Evolutionary conservation across 2,113 vertebrate species (phyloP).

Genomic region (Castor canadensis): DNA sequence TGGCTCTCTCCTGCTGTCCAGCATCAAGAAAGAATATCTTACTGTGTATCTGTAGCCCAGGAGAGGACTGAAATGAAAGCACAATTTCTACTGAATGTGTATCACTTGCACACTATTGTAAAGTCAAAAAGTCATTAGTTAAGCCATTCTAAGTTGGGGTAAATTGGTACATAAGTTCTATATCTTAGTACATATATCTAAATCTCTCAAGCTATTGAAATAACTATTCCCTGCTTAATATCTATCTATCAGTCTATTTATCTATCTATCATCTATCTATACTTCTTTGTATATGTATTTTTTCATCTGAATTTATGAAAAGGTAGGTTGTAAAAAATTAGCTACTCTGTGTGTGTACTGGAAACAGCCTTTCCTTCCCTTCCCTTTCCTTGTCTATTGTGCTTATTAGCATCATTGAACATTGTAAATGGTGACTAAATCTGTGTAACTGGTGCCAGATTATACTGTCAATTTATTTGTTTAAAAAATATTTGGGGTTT

Average conservation of each 20-base stretch:
- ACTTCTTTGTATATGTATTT: neutral
- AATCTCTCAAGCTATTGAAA: neutral
- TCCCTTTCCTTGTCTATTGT: too few species aligned
- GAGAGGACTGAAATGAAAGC: neutral
- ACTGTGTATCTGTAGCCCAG: too few species aligned
- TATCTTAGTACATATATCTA: neutral
- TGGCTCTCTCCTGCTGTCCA: neutral
- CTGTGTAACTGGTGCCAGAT: neutral
- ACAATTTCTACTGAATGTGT: neutral
- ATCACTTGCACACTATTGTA: neutral
- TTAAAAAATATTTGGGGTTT: conserved; percentile 32
- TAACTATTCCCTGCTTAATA: neutral
- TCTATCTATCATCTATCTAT: too few species aligned
- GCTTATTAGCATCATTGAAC: neutral
- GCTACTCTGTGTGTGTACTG: neutral
- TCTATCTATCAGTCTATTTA: neutral
- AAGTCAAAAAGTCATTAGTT: neutral
- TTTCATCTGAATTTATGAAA: neutral
- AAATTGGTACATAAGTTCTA: neutral
- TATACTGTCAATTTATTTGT: neutral
- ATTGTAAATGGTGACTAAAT: neutral
- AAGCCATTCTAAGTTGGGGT: too few species aligned
- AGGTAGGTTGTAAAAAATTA: neutral
- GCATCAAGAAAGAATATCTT: neutral
- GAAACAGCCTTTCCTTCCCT: neutral